A percentile compares a stretch with the other conserved stretches of the same genome.
Evolutionary conservation across 1,140 invertebrate species (phyloP).

Genomic region (Popillia japonica): DNA sequence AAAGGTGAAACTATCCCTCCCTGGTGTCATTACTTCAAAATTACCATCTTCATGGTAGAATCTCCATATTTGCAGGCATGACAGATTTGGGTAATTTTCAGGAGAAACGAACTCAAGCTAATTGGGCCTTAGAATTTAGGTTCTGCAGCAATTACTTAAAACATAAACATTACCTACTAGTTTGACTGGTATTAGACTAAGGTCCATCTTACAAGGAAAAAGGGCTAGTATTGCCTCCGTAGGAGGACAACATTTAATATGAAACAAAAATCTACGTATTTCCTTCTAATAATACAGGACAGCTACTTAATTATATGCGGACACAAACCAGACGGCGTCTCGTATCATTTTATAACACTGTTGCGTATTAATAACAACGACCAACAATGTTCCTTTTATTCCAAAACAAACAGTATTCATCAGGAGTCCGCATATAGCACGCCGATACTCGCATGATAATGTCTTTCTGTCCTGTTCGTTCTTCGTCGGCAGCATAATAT

Average conservation of each 20-base stretch:
- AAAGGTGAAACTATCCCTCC: no score
- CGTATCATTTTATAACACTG: not conserved
- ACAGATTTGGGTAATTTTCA: no score
- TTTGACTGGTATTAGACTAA: no score
- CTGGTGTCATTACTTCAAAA: no score
- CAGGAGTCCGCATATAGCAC: not conserved
- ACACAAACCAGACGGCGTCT: not conserved
- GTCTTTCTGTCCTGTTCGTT: not conserved
- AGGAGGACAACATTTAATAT: not conserved
- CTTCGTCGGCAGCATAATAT: not conserved
- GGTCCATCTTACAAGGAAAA: no score
- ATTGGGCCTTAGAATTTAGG: no score
- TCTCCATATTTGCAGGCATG: no score
- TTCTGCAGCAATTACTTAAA: no score
- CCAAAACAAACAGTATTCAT: constrained; percentile 6
- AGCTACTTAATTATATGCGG: not conserved
- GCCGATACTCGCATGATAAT: not conserved
- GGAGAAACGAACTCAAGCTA: no score
- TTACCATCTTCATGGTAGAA: no score
- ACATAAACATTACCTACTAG: no score
- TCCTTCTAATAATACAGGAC: not conserved
- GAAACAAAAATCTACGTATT: not conserved
- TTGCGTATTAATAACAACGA: constrained; percentile 7
- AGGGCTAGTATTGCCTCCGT: no score
- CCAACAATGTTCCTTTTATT: constrained; percentile 1